These are phyloP conservation scores for Phaonia tiefii DNA, from an alignment of 2,888 invertebrate species.

Conservation along the genomic window DNA sequence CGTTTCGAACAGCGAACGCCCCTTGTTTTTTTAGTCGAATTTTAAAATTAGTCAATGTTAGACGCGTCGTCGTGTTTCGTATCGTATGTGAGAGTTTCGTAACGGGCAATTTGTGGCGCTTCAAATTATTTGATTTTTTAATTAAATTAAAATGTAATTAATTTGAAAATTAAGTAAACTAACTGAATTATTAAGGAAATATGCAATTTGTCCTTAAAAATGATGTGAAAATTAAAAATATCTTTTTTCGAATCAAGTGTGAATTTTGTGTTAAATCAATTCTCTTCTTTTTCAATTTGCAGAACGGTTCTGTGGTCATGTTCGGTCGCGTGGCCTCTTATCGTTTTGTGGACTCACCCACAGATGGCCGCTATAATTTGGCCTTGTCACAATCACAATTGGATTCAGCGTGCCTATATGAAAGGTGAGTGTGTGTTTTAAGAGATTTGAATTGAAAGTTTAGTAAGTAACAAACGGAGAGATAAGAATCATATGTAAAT, in stretches of 20 bases:
- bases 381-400: slow-evolving; percentile 88
- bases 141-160: slow-evolving; percentile 55
- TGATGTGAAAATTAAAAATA: slow-evolving; percentile 22
- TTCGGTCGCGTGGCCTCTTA: slow-evolving; percentile 93
- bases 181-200: slow-evolving; percentile 26
- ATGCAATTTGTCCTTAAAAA: neutral
- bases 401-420: slow-evolving; percentile 90
- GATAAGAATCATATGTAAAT: slow-evolving; percentile 11
- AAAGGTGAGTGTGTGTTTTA: slow-evolving; percentile 84
- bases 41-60: slow-evolving; percentile 63
- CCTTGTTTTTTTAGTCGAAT: slow-evolving; percentile 65
- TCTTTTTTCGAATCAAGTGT: neutral
- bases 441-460: slow-evolving; percentile 24
- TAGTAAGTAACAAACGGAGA: neutral
- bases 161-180: slow-evolving; percentile 18
- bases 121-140: slow-evolving; percentile 33
- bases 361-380: slow-evolving; percentile 89
- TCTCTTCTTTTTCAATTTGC: slow-evolving; percentile 67
- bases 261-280: too few relatives aligned
- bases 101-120: slow-evolving; percentile 31
- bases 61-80: slow-evolving; percentile 52
- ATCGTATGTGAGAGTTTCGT: slow-evolving; percentile 13
- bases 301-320: slow-evolving; percentile 92
- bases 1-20: slow-evolving; percentile 62
- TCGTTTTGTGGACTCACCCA: slow-evolving; percentile 91